phyloP scores from a whole-genome alignment of 2,888 invertebrate species.

The Xestia sexstrigata region DNA sequence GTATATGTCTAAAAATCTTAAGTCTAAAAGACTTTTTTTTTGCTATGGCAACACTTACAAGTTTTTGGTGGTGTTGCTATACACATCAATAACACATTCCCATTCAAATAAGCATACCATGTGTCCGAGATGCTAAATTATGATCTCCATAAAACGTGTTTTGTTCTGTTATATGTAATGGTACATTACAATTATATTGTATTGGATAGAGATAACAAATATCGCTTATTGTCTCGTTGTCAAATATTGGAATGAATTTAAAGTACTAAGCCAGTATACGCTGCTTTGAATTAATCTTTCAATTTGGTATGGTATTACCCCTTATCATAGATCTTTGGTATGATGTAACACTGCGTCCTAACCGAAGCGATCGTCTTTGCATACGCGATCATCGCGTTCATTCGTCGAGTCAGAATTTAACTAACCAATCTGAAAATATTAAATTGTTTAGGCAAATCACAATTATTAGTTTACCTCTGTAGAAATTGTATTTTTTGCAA shows the following conservation, averaged over 20 bases:
- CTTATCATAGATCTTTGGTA: background rate
- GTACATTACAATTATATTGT: slow-evolving; percentile 31
- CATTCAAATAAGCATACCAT: slow-evolving; percentile 27
- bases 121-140: slow-evolving; percentile 8
- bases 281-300: slow-evolving; percentile 14
- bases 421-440: background rate
- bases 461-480: background rate
- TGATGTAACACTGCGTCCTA: background rate
- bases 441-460: background rate
- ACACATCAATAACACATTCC: slow-evolving; percentile 41
- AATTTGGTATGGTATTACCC: background rate
- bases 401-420: background rate
- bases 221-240: slow-evolving; percentile 33
- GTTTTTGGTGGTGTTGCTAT: slow-evolving; percentile 11
- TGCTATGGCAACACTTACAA: slow-evolving; percentile 11
- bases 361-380: background rate
- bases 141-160: slow-evolving; percentile 39
- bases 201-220: slow-evolving; percentile 28
- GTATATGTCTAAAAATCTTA: slow-evolving; percentile 3
- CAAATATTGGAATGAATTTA: slow-evolving; percentile 9
- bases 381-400: background rate
- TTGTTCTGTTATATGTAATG: slow-evolving; percentile 28
- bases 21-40: slow-evolving; percentile 5
- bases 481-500: background rate
- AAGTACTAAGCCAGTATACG: slow-evolving; percentile 7